Percentiles rank a stretch among this genome's conserved stretches.
Conservation (phyloP, 2,113 vertebrate species). For the Macquaria ambigua region DNA sequence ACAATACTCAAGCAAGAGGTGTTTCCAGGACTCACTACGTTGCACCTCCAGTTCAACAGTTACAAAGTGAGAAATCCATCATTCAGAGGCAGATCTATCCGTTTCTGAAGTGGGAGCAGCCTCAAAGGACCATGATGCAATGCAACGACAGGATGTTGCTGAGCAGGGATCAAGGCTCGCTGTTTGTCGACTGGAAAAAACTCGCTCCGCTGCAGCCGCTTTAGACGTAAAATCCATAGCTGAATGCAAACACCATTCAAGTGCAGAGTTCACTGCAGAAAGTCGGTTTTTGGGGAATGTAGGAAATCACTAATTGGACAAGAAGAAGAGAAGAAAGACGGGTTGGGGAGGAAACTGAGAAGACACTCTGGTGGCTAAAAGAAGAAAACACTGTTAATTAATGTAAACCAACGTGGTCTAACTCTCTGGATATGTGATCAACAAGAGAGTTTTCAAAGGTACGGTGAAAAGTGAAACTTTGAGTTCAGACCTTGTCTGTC, state of each 20-base stretch:
- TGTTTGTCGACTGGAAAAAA: not conserved
- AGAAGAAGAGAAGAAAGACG: not conserved
- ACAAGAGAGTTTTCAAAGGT: not conserved
- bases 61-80: not conserved
- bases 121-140: conserved; percentile 7
- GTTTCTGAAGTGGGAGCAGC: not conserved
- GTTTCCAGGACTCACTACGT: not conserved
- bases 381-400: not conserved
- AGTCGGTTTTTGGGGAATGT: not conserved
- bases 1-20: not conserved
- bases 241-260: not conserved
- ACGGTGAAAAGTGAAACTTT: conserved; percentile 8
- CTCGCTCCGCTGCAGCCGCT: not conserved
- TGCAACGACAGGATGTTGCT: not conserved
- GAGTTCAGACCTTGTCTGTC: not conserved
- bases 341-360: not conserved
- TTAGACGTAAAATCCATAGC: conserved; percentile 1
- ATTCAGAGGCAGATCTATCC: not conserved
- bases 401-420: not conserved
- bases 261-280: not conserved
- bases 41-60: not conserved
- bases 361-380: not conserved
- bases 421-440: too few species aligned
- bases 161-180: not conserved
- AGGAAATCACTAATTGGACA: not conserved